These are phyloP conservation scores for Aplysina aerophoba DNA, from an alignment of 37 sponge, comb jelly and placozoan species.

Conservation along the genomic window DNA sequence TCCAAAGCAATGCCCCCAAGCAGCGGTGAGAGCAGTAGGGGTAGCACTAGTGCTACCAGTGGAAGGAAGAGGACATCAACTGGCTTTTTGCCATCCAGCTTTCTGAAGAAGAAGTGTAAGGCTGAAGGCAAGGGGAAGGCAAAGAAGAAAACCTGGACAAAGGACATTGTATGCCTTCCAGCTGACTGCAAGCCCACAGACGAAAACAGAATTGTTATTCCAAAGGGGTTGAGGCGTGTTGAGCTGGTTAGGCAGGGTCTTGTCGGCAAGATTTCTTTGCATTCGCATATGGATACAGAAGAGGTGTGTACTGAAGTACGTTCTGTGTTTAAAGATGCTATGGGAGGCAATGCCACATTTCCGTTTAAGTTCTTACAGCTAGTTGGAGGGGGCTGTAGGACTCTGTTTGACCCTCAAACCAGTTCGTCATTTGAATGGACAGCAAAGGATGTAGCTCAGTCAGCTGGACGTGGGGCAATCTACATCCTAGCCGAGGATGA, in stretches of 20 bases:
- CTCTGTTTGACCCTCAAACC: slow-evolving; percentile 15
- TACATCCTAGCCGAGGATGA: slow-evolving; percentile 23
- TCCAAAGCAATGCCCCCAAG: slow-evolving; percentile 1
- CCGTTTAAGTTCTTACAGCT: slow-evolving; percentile 6
- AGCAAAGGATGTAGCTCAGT: slow-evolving; percentile 21
- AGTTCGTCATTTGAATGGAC: slow-evolving; percentile 15
- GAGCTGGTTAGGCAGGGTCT: slow-evolving; percentile 13
- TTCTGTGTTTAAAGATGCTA: slow-evolving; percentile 24
- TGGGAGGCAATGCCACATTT: slow-evolving; percentile 8
- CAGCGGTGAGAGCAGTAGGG: not conserved
- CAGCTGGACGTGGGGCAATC: slow-evolving; percentile 26
- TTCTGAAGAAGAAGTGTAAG: not conserved
- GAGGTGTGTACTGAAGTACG: not conserved
- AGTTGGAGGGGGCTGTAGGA: slow-evolving; percentile 20
- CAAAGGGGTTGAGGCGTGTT: not conserved
- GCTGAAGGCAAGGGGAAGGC: not conserved
- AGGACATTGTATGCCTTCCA: slow-evolving; percentile 29
- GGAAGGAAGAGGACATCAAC: slow-evolving; percentile 9
- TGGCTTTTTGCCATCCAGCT: not conserved
- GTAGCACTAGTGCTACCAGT: no score
- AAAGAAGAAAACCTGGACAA: slow-evolving; percentile 20
- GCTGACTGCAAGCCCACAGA: no score
- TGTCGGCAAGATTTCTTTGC: slow-evolving; percentile 2
- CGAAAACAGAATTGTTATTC: not conserved
- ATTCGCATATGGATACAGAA: slow-evolving; percentile 3